A percentile compares a stretch with the other conserved stretches of the same genome.
phyloP scores from a whole-genome alignment of 2,113 vertebrate species.

The Rhea pennata region DNA sequence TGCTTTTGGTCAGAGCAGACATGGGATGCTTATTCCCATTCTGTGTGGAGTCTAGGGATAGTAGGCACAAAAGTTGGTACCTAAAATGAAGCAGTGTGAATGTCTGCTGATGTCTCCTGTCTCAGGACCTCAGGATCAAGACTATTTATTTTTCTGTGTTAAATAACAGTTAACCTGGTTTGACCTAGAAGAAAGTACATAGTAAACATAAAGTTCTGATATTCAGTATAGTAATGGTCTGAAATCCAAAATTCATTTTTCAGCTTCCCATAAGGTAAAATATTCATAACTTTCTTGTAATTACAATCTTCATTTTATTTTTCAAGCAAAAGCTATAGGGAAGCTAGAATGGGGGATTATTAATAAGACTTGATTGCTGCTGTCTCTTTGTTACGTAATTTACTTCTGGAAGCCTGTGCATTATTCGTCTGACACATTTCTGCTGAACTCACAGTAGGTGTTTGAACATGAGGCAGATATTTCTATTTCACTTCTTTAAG shows the following conservation, averaged over 20 bases:
- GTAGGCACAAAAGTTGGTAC: not conserved
- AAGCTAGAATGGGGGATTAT: not conserved
- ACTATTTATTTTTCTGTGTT: not conserved
- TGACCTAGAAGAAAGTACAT: not conserved
- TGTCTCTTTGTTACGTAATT: not conserved
- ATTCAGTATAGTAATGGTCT: not conserved
- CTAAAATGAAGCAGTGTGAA: not conserved
- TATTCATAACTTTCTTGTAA: not conserved
- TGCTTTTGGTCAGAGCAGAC: not conserved
- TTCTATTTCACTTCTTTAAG: not conserved
- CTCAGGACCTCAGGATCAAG: not conserved
- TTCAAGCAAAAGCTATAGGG: not conserved
- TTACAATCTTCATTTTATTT: not conserved
- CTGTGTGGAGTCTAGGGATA: fast-evolving
- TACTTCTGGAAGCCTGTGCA: not conserved
- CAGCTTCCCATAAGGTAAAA: fast-evolving
- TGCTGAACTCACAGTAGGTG: not conserved
- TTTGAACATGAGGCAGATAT: not conserved
- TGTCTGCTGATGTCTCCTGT: not conserved
- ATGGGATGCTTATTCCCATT: not conserved
- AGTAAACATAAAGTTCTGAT: not conserved
- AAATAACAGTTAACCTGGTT: not conserved
- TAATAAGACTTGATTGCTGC: not conserved
- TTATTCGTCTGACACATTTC: not conserved
- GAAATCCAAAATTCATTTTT: not conserved